Evolutionary conservation across 2,797 vertebrate genomes (phyloP), one percentile per base, ranked within the genome.

Genomic region (Scleropages formosus): DNA sequence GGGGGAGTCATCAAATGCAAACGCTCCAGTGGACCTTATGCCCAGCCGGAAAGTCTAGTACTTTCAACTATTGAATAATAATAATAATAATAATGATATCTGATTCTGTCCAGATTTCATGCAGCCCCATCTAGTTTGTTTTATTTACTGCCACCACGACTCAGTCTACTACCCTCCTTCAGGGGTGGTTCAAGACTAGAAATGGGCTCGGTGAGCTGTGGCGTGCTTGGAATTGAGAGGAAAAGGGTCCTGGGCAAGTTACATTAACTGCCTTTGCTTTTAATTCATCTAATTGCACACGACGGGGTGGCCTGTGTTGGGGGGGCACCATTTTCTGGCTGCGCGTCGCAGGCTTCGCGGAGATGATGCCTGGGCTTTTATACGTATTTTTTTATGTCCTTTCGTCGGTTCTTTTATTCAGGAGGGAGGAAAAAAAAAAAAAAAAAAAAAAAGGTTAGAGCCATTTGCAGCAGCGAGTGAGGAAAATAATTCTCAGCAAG

Each of bases 221-320:
- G 53, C 66, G 78, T 79, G 82, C 80, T 82, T 77, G 71, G 79
- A 78, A 72, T 80, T 81, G 84, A 89, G 84, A 87, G 88, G 86
- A 78, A 84, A 74, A 39, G 47, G 51, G 63, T 73, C 51, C 71
- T 61, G 74, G 80, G 92, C 91, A 92, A 91, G 92, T 90, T 91
- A 88, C 92, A 95, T 95, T 94, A 95, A 94, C 90, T 87, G 92
- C 92, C 94, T 94, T 95, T 95, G 94, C 91, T 92, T 94, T 92
- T 95, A 95, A 96, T 95, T 94, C 94, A 94, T 93, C 92, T 95
- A 94, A 93, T 91, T 92, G 91, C 92, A 93, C 91, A 91, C 93
- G 91, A 85, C 85, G 83, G 84, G 82, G 79, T 9, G 67, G 80
- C 81, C 84, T 81, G 88, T 70, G 84, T 91, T 79, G 87, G 87